phyloP scores from a whole-genome alignment of 2,113 vertebrate species.

The Todiramphus chloris region DNA sequence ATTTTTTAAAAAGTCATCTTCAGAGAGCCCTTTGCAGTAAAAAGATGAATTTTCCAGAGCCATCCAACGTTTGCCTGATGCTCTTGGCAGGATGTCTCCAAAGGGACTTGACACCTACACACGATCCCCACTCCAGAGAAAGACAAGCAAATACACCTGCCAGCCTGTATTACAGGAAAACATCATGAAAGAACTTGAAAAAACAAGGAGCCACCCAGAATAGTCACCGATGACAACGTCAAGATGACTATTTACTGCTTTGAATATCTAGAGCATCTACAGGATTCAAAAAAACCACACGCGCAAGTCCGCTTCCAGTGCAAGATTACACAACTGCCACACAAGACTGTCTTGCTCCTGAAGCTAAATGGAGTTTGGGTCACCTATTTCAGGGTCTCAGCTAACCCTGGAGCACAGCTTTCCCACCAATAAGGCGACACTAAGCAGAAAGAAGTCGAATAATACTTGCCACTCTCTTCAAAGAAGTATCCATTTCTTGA shows the following conservation, averaged over 20 bases:
- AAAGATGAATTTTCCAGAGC: not conserved
- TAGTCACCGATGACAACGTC: conserved; percentile 6
- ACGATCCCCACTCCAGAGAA: not conserved
- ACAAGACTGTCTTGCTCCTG: not conserved
- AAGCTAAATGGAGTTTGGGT: not conserved
- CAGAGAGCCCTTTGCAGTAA: not conserved
- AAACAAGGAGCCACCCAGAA: conserved; percentile 55
- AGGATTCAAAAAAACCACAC: not conserved
- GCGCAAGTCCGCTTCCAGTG: not conserved
- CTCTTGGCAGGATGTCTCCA: not conserved
- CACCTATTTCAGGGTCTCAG: not conserved
- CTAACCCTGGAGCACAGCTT: not conserved
- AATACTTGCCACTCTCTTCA: conserved; percentile 86
- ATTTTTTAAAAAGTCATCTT: not conserved
- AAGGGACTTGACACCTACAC: not conserved
- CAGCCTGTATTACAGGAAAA: not conserved
- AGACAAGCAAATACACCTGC: not conserved
- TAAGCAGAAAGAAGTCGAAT: not conserved
- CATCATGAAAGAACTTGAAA: not conserved
- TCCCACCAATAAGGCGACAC: not conserved
- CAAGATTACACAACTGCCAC: not conserved
- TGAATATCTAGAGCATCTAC: conserved; percentile 20
- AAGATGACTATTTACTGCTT: conserved; percentile 2
- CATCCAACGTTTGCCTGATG: not conserved
- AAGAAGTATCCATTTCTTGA: conserved; percentile 86